Evolutionary conservation across 2,797 vertebrate genomes (phyloP).

Genomic region (Halcyon smyrnensis): DNA sequence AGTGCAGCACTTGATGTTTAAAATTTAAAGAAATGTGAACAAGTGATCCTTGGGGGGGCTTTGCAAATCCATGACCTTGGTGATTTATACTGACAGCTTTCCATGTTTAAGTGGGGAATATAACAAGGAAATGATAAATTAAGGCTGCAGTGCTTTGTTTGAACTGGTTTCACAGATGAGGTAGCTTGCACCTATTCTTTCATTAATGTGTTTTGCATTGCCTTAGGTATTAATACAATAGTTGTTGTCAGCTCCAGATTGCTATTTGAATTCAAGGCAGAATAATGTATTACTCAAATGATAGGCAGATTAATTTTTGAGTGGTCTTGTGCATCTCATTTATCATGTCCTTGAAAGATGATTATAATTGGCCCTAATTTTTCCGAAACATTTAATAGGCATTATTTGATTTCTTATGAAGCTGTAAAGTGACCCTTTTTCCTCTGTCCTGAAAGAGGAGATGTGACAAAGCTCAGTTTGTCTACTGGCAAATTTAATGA

Average conservation of each 20-base stretch:
- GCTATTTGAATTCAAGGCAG: constrained; percentile 34
- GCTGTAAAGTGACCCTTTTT: background rate
- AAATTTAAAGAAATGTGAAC: background rate
- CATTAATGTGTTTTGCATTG: constrained; percentile 38
- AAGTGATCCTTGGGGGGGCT: background rate
- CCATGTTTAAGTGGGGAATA: background rate
- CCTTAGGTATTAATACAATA: constrained; percentile 48
- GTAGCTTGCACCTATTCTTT: constrained; percentile 26
- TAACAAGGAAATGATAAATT: constrained; percentile 25
- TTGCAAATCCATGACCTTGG: background rate
- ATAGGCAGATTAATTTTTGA: constrained; percentile 56
- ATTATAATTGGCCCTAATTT: constrained; percentile 20
- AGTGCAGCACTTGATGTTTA: background rate
- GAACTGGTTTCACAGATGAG: constrained; percentile 17
- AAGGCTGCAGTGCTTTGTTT: background rate
- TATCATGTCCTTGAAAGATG: constrained; percentile 39
- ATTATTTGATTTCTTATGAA: background rate
- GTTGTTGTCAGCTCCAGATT: constrained; percentile 8
- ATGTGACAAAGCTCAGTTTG: background rate
- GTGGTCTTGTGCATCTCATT: constrained; percentile 33
- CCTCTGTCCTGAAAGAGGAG: background rate
- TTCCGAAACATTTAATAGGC: background rate
- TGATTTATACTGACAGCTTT: background rate
- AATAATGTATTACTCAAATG: background rate
- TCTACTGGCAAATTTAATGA: background rate